Conservation (phyloP, 2,113 vertebrate species). For the Sitta europaea region DNA sequence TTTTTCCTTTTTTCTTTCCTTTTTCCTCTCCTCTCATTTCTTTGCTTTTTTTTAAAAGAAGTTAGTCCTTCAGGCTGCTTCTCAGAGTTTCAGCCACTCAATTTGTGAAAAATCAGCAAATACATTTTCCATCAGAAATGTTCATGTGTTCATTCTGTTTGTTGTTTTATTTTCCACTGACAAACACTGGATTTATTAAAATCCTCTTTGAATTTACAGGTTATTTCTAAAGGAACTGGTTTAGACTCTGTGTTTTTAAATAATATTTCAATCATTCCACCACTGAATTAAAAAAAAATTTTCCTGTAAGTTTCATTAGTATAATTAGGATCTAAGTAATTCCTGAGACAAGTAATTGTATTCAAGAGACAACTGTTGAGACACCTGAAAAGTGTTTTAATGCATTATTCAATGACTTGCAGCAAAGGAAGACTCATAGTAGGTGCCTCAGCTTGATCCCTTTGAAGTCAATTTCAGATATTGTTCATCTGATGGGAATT, state of each 20-base stretch:
- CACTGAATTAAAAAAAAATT: background rate
- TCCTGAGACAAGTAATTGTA: background rate
- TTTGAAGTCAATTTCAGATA: slow-evolving; percentile 15
- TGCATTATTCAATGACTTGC: slow-evolving; percentile 1
- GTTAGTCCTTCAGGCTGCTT: background rate
- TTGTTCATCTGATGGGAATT: background rate
- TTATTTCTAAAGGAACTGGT: background rate
- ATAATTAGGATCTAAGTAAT: background rate
- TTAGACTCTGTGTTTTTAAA: background rate
- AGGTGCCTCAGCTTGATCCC: background rate
- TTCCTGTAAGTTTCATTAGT: background rate
- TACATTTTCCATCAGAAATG: background rate
- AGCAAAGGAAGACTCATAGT: background rate
- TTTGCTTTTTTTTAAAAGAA: background rate
- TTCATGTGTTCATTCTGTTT: background rate
- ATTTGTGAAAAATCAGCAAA: background rate
- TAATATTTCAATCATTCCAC: background rate
- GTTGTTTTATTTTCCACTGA: background rate
- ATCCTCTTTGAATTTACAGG: background rate
- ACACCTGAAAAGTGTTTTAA: background rate
- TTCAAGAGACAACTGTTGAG: background rate
- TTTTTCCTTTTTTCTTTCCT: background rate
- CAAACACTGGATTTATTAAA: background rate
- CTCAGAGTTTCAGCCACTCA: background rate
- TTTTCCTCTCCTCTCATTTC: too few species aligned